A percentile compares a stretch with the other conserved stretches of the same genome.
Evolutionary conservation across 2,888 invertebrate species (phyloP).

Genomic region (Tinea semifulvella): DNA sequence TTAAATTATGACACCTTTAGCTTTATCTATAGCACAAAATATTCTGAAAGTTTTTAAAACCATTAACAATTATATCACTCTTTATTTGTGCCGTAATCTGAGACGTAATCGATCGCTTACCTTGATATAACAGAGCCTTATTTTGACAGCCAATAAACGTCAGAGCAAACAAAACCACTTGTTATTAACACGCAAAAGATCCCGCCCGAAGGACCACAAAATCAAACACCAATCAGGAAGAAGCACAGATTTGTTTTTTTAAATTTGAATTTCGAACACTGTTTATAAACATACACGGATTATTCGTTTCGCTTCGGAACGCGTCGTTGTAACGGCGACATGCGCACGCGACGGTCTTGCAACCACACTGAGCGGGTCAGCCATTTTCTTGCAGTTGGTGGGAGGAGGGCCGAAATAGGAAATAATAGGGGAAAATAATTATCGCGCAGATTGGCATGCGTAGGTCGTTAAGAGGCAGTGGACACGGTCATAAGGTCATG

Average conservation of each 20-base stretch:
- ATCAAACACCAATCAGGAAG: too few relatives aligned
- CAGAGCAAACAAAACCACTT: slow-evolving; percentile 4
- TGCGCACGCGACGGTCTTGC: background rate
- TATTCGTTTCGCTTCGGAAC: slow-evolving; percentile 5
- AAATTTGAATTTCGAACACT: too few relatives aligned
- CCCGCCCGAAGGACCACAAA: too few relatives aligned
- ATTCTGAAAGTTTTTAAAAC: too few relatives aligned
- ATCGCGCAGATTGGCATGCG: background rate
- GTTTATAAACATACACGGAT: background rate
- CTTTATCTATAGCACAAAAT: too few relatives aligned
- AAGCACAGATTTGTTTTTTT: too few relatives aligned
- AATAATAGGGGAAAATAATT: slow-evolving; percentile 2
- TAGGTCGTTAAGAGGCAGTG: background rate
- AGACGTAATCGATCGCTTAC: slow-evolving; percentile 6
- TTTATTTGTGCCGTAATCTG: too few relatives aligned
- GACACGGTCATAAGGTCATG: too few relatives aligned
- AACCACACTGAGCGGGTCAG: background rate
- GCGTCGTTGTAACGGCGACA: background rate
- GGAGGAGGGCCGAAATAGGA: slow-evolving; percentile 9
- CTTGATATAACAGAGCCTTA: slow-evolving; percentile 5
- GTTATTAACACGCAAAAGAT: background rate
- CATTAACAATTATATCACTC: too few relatives aligned
- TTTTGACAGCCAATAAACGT: background rate
- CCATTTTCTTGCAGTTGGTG: background rate
- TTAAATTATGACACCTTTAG: too few relatives aligned